Base-by-base conservation (phyloP, 2,888 invertebrate genomes). In the Ochropleura plecta region DNA sequence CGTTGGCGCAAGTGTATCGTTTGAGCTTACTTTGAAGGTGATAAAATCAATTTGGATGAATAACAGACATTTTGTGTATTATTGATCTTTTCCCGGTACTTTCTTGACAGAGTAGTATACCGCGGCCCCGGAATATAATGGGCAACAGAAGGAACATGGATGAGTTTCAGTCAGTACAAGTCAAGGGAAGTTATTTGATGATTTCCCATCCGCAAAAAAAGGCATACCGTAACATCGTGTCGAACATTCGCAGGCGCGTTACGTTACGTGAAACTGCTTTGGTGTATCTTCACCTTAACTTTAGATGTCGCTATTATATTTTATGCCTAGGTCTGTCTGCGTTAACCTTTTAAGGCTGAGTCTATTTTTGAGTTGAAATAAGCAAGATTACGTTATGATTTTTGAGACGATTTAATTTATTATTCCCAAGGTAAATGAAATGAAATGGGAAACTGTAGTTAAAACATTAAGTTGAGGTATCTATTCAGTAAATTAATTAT, bases 341-440 rank as follows among this genome's bases (percentile, higher is more conserved):
- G 60, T 70, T 62, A 10, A 53, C 46, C 18, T 70, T 77, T 57
- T 44, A 49, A 70, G 48, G 49, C 59, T 40, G 7, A 44, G 79
- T 79, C 42, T 30, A 65, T 51, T 68, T 80, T 71, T 78, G 72
- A 40, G n/a, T 65, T 65, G 14, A 64, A 78, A 60, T 78, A 49
- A 71, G 40, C 55, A 46, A 20, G n/a, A 62, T 42, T 74, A 62
- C n/a, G 20, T 55, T 44, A 12, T 5, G 9, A 16, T 53, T 67
- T 80, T 81, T 73, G n/a, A 48, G 57, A 57, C n/a, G 9, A 14
- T 30, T 48, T 73, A 16, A 60, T 62, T 5, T 53, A 44, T 73
- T 40, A 49, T 30, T 10, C 30, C 42, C 12, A 4, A 3, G 30
- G 12, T 74, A 30, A 51, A 46, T 46, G 18, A 18, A 10, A 51